Evolutionary conservation across 2,888 invertebrate genomes (phyloP).

Genomic region (Melanchra persicariae): DNA sequence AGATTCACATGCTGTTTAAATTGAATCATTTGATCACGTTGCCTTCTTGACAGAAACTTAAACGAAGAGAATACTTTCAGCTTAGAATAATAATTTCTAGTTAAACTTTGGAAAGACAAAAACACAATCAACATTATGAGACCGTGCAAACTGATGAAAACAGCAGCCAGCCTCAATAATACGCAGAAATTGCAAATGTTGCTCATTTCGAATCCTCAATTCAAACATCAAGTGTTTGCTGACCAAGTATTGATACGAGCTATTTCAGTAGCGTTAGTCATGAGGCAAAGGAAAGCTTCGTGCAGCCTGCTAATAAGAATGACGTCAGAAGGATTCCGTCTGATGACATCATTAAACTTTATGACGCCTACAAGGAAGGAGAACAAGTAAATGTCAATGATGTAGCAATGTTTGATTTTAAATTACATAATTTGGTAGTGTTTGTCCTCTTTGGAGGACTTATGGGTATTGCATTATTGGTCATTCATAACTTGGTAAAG

Average conservation of each 20-base stretch:
- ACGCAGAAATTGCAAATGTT: constrained; percentile 4
- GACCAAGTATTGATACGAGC: constrained; percentile 25
- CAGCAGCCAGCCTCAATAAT: not conserved
- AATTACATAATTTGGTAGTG: constrained; percentile 8
- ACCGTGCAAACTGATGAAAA: not conserved
- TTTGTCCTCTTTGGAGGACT: not conserved
- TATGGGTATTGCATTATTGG: not conserved
- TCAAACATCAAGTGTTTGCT: constrained; percentile 22
- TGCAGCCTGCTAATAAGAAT: constrained; percentile 29
- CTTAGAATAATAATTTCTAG: not conserved
- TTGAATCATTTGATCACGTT: not conserved
- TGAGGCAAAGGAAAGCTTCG: constrained; percentile 43
- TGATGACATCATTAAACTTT: constrained; percentile 44
- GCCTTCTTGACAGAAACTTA: not conserved
- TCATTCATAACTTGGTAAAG: constrained; percentile 2
- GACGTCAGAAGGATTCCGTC: constrained; percentile 38
- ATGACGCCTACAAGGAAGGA: constrained; percentile 37
- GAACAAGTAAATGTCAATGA: constrained; percentile 18
- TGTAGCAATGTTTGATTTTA: constrained; percentile 1
- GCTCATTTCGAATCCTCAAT: constrained; percentile 11
- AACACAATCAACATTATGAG: not conserved
- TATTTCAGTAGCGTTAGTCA: constrained; percentile 42
- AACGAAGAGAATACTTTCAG: not conserved
- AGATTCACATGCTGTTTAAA: not conserved
- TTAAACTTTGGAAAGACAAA: not conserved